Percentiles rank a stretch among this genome's conserved stretches.
phyloP scores from a whole-genome alignment of 2,888 invertebrate species.

The Lasioglossum marginatum region DNA sequence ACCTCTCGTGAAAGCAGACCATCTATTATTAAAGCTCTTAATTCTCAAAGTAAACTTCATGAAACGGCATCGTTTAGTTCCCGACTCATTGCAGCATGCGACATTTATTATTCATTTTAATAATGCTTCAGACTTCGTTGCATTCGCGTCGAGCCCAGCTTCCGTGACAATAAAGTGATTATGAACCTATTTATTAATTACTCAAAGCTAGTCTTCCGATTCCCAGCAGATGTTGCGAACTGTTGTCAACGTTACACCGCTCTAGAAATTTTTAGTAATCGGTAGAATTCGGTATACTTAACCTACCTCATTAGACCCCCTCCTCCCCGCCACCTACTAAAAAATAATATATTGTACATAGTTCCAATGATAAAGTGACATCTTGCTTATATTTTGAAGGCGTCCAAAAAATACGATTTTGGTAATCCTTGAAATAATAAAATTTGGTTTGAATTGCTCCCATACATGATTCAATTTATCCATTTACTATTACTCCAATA shows the following conservation, averaged over 20 bases:
- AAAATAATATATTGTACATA: too few relatives aligned
- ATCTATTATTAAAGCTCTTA: neutral
- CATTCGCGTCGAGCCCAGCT: neutral
- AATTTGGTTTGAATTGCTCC: too few relatives aligned
- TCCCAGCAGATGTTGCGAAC: neutral
- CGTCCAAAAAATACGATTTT: too few relatives aligned
- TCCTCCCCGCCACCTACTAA: too few relatives aligned
- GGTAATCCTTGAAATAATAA: too few relatives aligned
- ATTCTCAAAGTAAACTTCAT: constrained; percentile 11
- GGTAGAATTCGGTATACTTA: neutral
- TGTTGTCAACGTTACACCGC: neutral
- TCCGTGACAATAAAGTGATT: neutral
- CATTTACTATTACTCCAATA: too few relatives aligned
- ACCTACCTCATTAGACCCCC: too few relatives aligned
- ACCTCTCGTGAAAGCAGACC: neutral
- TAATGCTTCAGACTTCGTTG: constrained; percentile 5
- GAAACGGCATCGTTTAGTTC: constrained; percentile 9
- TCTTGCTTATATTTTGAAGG: too few relatives aligned
- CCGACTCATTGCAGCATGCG: neutral
- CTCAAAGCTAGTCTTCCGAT: neutral
- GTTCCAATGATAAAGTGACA: too few relatives aligned
- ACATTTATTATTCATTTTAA: constrained; percentile 13
- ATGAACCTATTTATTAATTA: neutral
- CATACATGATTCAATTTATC: too few relatives aligned
- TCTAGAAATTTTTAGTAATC: neutral